These are phyloP conservation scores for Proales similis DNA, from an alignment of 1,140 invertebrate species.

Conservation along the genomic window DNA sequence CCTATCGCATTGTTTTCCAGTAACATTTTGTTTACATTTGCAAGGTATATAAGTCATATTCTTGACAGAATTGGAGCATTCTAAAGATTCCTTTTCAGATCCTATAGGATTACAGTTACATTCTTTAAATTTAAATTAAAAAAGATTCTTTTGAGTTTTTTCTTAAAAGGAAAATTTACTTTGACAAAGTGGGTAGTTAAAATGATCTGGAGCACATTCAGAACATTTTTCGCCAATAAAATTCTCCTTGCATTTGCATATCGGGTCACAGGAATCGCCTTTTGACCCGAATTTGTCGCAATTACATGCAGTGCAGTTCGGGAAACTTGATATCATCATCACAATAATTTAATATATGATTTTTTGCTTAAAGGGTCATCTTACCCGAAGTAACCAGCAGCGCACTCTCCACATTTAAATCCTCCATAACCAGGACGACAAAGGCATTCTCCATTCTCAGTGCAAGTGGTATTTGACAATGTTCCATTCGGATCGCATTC, in stretches of 20 bases:
- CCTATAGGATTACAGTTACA: slow-evolving; percentile 96
- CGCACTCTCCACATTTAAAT: too few relatives aligned
- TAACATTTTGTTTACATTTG: slow-evolving; percentile 85
- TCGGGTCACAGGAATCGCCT: slow-evolving; percentile 78
- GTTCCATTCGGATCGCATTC: too few relatives aligned
- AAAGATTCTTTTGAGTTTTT: too few relatives aligned
- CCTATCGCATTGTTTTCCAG: slow-evolving; percentile 79
- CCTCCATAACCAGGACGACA: too few relatives aligned
- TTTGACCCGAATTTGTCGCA: slow-evolving; percentile 79
- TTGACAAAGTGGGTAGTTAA: slow-evolving; percentile 45
- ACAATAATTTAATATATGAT: too few relatives aligned
- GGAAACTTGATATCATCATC: too few relatives aligned
- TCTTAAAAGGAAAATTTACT: too few relatives aligned
- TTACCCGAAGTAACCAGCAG: too few relatives aligned
- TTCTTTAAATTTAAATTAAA: too few relatives aligned
- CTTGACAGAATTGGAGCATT: slow-evolving; percentile 52
- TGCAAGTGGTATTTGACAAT: too few relatives aligned
- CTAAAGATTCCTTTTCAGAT: slow-evolving; percentile 75
- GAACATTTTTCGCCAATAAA: slow-evolving; percentile 78
- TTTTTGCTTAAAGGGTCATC: too few relatives aligned
- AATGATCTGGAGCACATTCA: slow-evolving; percentile 41
- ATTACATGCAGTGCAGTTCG: slow-evolving; percentile 66
- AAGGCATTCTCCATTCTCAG: too few relatives aligned
- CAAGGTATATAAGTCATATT: slow-evolving; percentile 65
- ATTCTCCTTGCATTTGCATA: slow-evolving; percentile 93